phyloP scores from a whole-genome alignment of 2,888 invertebrate species.

The Mechanitis messenoides region DNA sequence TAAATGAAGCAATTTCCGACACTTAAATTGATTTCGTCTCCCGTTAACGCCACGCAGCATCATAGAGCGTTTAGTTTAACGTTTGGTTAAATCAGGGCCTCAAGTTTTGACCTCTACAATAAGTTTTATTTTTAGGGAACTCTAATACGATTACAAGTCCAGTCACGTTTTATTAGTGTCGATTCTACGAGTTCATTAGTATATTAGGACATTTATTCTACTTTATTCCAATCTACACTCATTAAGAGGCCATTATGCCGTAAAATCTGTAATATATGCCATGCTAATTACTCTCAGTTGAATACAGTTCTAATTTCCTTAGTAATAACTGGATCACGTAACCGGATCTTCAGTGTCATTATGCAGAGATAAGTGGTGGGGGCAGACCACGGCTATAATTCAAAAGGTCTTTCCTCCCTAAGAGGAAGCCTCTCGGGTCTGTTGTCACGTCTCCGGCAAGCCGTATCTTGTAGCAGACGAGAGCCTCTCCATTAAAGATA shows the following conservation, averaged over 20 bases:
- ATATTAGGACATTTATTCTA: constrained; percentile 2
- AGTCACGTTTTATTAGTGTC: constrained; percentile 14
- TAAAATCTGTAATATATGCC: constrained; percentile 15
- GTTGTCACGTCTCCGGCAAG: constrained; percentile 46
- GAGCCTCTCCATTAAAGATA: constrained; percentile 34
- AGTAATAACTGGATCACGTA: constrained; percentile 44
- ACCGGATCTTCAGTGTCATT: constrained; percentile 54
- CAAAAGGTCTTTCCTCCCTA: constrained; percentile 41
- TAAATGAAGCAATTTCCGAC: constrained; percentile 59
- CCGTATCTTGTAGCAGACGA: constrained; percentile 32
- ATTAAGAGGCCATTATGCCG: constrained; percentile 15
- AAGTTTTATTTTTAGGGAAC: constrained; percentile 14
- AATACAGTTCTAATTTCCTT: constrained; percentile 27
- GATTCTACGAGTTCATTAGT: constrained; percentile 1
- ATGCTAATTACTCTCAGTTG: constrained; percentile 24
- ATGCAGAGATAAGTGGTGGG: constrained; percentile 53
- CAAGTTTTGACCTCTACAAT: constrained; percentile 15
- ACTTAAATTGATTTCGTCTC: constrained; percentile 50
- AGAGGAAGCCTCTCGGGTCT: constrained; percentile 36
- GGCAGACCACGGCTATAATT: constrained; percentile 52
- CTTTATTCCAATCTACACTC: constrained; percentile 11
- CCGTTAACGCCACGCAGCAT: constrained; percentile 27
- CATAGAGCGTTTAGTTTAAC: constrained; percentile 27
- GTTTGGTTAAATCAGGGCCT: constrained; percentile 24
- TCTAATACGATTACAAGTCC: neutral